Evolutionary conservation across 2,113 vertebrate species (phyloP), one percentile per base, ranked within the genome.

Genomic region (Indicator indicator): DNA sequence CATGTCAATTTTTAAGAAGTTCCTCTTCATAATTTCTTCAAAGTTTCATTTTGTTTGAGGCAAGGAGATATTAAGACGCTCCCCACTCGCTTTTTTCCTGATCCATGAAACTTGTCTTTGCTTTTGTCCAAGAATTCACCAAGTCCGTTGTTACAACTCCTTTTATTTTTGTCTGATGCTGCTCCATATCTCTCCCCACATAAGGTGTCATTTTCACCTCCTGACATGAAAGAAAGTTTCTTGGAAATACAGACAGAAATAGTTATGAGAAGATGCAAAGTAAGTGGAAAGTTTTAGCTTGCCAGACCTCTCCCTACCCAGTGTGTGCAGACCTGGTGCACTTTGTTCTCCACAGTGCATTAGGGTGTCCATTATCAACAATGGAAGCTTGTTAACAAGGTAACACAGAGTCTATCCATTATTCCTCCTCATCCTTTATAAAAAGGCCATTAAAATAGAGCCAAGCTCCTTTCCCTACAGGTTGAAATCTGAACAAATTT

Each of bases 301-400:
- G 52, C 59, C 58, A 91, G 65, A 69, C 54, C 69, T 94, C 88
- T 94, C 77, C 88, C 33, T 76, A 78, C 83, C 90, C 81, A 68
- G 86, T 71, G 58, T 90, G 88, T 60, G 83, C 18, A 9, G 83
- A 92, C 88, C 80, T 79, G 65, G 71, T 73, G 77, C 88, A 69
- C 97, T 97, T 96, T 97, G 94, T 97, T 97, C 96, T 96, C 94
- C 52, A 52, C 72, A 72, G 93, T 94, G 88, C 75, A 76, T 95
- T 95, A 94, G 73, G 91, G 80, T 92, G 94, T 97, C 94, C 92
- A 89, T 97, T 97, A 95, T 90, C 91, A 92, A 93, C 81, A 95
- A 82, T 93, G 94, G 94, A 95, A 97, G 94, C 96, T 96, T 97
- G 96, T 97, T 97, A 97, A 91, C 92, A 91, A 73, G 30, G 89